A percentile compares a stretch with the other conserved stretches of the same genome.
phyloP scores from a whole-genome alignment of 2,113 vertebrate genomes.

The Anhinga rufa region DNA sequence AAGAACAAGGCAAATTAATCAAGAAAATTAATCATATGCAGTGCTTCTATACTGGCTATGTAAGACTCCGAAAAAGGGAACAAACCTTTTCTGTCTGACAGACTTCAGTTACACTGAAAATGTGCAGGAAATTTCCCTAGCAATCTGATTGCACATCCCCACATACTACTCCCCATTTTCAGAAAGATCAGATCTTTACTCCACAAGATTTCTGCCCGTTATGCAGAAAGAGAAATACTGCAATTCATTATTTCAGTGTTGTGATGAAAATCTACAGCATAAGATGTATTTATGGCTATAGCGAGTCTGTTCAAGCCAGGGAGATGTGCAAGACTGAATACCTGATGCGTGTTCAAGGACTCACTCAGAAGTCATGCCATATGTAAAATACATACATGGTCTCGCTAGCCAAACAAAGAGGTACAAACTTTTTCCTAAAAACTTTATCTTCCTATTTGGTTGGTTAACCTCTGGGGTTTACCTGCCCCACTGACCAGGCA shows the following conservation, averaged over 20 bases:
- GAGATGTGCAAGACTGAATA: background rate
- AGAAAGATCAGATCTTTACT: background rate
- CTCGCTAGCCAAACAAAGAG: background rate
- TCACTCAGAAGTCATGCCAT: background rate
- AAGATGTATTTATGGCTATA: background rate
- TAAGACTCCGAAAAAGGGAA: background rate
- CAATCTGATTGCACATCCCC: background rate
- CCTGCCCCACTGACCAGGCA: rapidly evolving
- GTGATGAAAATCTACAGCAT: background rate
- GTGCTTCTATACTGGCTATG: background rate
- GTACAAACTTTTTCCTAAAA: background rate
- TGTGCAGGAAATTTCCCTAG: background rate
- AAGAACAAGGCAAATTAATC: conserved; percentile 44
- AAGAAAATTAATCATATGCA: background rate
- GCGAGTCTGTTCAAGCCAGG: background rate
- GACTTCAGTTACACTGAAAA: background rate
- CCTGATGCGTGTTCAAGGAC: background rate
- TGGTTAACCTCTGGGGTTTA: background rate
- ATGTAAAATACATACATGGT: background rate
- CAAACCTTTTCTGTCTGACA: background rate
- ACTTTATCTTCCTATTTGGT: background rate
- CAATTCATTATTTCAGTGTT: background rate
- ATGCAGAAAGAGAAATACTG: background rate
- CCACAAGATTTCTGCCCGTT: background rate
- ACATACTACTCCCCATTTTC: background rate